Evolutionary conservation across 2,113 vertebrate genomes (phyloP).

Genomic region (Gila orcuttii): DNA sequence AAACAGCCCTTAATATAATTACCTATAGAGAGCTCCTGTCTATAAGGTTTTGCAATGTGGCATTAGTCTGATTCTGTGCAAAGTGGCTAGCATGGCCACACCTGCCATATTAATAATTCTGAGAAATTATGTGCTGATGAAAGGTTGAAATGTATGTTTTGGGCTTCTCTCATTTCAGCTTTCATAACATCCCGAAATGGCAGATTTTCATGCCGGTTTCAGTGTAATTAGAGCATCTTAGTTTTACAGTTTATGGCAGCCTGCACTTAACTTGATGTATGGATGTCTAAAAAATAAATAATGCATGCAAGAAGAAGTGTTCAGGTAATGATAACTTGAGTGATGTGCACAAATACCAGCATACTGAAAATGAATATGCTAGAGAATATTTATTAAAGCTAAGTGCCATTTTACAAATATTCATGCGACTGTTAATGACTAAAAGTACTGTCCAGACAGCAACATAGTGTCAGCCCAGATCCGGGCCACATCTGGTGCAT

Average conservation of each 20-base stretch:
- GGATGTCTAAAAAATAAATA: conserved; percentile 43
- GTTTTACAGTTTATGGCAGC: not conserved
- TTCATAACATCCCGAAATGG: not conserved
- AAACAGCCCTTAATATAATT: conserved; percentile 13
- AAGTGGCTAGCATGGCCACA: not conserved
- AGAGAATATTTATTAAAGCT: not conserved
- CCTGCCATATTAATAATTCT: not conserved
- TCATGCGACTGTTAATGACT: not conserved
- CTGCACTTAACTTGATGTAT: conserved; percentile 7
- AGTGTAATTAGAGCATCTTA: conserved; percentile 23
- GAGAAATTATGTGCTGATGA: not conserved
- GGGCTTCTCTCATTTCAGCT: not conserved
- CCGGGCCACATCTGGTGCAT: too few species aligned
- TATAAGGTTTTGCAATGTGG: not conserved
- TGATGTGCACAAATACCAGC: not conserved
- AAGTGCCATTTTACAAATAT: not conserved
- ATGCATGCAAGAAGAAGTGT: conserved; percentile 23
- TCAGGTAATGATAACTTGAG: not conserved
- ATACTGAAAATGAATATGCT: not conserved
- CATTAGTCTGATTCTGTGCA: not conserved
- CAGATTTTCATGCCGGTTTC: not conserved
- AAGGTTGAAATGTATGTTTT: not conserved
- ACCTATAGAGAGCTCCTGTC: conserved; percentile 1
- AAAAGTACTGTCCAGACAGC: not conserved
- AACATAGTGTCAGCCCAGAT: too few species aligned